Evolutionary conservation across 1,140 invertebrate genomes (phyloP), one percentile per base, ranked within the genome.

Genomic region (Drosophila rhopaloa): DNA sequence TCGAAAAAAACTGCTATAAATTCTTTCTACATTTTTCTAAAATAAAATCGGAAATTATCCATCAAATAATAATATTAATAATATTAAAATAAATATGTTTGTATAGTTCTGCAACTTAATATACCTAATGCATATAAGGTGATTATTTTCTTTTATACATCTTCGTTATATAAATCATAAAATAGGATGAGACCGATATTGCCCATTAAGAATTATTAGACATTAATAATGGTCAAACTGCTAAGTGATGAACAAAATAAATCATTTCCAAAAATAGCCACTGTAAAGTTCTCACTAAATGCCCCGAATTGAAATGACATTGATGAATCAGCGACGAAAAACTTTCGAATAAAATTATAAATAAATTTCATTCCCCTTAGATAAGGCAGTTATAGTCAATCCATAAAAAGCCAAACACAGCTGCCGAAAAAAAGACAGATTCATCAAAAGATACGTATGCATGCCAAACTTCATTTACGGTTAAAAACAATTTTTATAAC

Each of bases 401-500:
- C 27, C 65, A 75, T 78, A 85, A 65, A 79, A 81, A 82, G 75
- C 37, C 46, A 65, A 38, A 44, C 66, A 59, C 78, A 86, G 66
- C 60, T 75, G 78, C 59, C 24, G 35, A 68, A 62, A 63, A 50
- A 57, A 14, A 60, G 5, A 80, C 66, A 88, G 77, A 86, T 86
- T 81, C 79, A 82, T 86, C 82, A 86, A 82, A 82, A 86, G 59
- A 86, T 79, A 81, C 61, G 65, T 56, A 84, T 63, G 41, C 16
- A 43, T 24, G 51, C 27, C 48, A 59, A 76, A 88, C 83, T 82
- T 86, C 61, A 79, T 82, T 82, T 63, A 79, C 82, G 75, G 76
- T 76, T 60, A 76, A 86, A 82, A 76, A 38, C 66, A 70, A 85
- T 76, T 81, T 86, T 85, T 85, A 86, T 81, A 85, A 85, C 81